These are phyloP conservation scores for Morelia viridis DNA, from an alignment of 2,797 vertebrate species.

Conservation along the genomic window DNA sequence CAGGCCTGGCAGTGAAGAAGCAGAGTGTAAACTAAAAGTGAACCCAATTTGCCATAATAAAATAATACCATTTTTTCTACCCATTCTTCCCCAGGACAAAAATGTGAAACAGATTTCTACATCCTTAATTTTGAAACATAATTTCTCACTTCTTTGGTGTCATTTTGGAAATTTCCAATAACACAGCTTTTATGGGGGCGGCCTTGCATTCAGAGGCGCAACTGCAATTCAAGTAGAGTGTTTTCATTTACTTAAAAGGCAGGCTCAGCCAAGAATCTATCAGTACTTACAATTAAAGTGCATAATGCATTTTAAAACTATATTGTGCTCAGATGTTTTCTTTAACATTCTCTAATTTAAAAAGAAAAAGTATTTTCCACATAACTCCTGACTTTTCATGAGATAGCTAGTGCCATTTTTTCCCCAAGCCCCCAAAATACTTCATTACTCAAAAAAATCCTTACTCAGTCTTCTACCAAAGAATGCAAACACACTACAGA, in stretches of 20 bases:
- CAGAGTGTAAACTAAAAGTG: background rate
- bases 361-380: constrained; percentile 39
- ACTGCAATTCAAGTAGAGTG: constrained; percentile 60
- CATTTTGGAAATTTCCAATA: constrained; percentile 60
- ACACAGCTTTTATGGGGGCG: constrained; percentile 63
- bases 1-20: background rate
- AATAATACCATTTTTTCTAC: constrained; percentile 31
- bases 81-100: constrained; percentile 4
- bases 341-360: constrained; percentile 59
- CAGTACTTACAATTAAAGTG: constrained; percentile 43
- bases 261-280: constrained; percentile 69
- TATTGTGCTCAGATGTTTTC: constrained; percentile 52
- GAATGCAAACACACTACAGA: background rate
- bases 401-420: background rate
- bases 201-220: constrained; percentile 59
- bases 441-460: background rate
- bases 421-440: constrained; percentile 22
- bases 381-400: constrained; percentile 53
- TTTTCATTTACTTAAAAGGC: constrained; percentile 68
- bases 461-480: background rate
- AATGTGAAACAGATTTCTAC: constrained; percentile 65
- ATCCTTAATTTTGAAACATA: constrained; percentile 66
- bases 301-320: constrained; percentile 58
- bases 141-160: constrained; percentile 62
- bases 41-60: constrained; percentile 38